phyloP scores from a whole-genome alignment of 2,113 vertebrate species.

The Struthidea cinerea region DNA sequence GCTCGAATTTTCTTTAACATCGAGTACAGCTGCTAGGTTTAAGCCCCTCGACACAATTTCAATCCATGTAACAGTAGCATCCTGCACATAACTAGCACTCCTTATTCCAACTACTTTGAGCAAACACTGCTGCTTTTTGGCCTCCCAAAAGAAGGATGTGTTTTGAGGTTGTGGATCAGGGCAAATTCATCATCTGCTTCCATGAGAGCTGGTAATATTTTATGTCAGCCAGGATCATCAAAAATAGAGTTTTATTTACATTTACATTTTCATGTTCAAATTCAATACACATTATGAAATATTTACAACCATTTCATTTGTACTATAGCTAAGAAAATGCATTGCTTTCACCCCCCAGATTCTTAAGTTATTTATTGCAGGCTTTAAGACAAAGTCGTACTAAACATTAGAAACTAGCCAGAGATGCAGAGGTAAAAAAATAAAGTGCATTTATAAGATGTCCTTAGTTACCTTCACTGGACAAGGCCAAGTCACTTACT shows the following conservation, averaged over 20 bases:
- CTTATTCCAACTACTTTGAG: background rate
- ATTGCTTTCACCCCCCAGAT: conserved; percentile 56
- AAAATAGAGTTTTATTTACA: conserved; percentile 81
- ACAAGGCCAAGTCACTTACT: conserved; percentile 56
- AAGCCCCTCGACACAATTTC: background rate
- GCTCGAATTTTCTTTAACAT: background rate
- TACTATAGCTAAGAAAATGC: conserved; percentile 54
- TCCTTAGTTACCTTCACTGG: conserved; percentile 61
- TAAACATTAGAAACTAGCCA: conserved; percentile 60
- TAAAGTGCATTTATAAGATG: conserved; percentile 77
- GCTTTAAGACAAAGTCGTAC: conserved; percentile 49
- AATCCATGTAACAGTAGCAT: background rate
- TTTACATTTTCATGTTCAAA: conserved; percentile 78
- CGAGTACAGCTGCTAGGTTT: background rate
- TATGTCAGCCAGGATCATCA: conserved; percentile 36
- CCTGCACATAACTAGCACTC: background rate
- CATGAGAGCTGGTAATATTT: background rate
- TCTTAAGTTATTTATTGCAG: conserved; percentile 40
- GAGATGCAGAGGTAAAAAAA: conserved; percentile 66
- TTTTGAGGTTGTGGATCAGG: background rate
- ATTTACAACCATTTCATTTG: conserved; percentile 74
- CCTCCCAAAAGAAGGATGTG: background rate
- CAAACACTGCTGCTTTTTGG: background rate
- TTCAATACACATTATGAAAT: conserved; percentile 75
- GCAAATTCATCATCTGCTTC: background rate